Evolutionary conservation across 2,888 invertebrate species (phyloP).

Genomic region (Drosophila paramelanica): DNA sequence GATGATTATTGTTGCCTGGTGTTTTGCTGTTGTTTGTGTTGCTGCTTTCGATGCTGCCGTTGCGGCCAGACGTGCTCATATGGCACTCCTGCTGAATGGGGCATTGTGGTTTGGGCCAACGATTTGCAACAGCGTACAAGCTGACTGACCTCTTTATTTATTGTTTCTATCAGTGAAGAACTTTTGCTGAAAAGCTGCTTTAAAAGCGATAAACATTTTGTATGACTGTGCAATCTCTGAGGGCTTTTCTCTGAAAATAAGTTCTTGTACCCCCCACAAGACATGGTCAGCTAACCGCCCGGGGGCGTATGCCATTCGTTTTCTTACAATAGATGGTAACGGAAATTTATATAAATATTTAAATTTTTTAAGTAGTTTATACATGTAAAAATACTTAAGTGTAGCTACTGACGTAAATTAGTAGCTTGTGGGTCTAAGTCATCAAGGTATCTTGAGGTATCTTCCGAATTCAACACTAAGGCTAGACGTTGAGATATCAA

Average conservation of each 20-base stretch:
- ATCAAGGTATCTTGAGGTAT: neutral
- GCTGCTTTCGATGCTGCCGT: conserved; percentile 30
- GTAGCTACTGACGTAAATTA: neutral
- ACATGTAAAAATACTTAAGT: neutral
- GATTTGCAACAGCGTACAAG: conserved; percentile 54
- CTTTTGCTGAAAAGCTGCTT: conserved; percentile 37
- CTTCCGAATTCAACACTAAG: neutral
- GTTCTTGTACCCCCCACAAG: neutral
- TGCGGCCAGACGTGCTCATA: conserved; percentile 70
- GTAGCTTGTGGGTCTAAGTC: neutral
- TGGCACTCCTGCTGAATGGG: conserved; percentile 28
- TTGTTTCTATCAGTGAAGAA: conserved; percentile 42
- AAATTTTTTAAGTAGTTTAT: no score
- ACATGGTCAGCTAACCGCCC: neutral
- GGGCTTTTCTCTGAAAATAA: neutral
- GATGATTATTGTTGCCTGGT: conserved; percentile 70
- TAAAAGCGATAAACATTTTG: conserved; percentile 37
- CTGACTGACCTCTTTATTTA: conserved; percentile 72
- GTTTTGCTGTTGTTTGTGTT: conserved; percentile 43
- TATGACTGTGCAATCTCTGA: conserved; percentile 18
- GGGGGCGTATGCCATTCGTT: neutral
- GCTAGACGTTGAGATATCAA: no score
- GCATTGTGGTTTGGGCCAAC: conserved; percentile 57
- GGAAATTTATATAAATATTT: neutral
- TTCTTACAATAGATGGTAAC: neutral